A percentile compares a stretch with the other conserved stretches of the same genome.
phyloP scores from a whole-genome alignment of 1,140 invertebrate genomes.

The Asbolus verrucosus region DNA sequence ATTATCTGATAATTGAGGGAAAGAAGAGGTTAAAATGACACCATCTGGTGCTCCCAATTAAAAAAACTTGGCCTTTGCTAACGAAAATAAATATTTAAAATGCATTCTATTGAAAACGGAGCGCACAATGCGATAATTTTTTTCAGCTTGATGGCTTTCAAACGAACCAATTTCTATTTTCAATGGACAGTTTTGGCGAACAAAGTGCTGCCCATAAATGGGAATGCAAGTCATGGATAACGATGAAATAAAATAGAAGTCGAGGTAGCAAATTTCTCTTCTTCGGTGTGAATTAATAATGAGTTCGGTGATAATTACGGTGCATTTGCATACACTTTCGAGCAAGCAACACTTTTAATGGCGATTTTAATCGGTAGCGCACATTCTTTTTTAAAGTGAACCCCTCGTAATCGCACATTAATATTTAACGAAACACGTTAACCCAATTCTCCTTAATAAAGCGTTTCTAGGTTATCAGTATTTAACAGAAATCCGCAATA shows the following conservation, averaged over 20 bases:
- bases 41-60: too few species aligned
- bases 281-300: conserved; percentile 23
- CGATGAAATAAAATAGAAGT: conserved; percentile 26
- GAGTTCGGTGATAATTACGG: conserved; percentile 9
- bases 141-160: conserved; percentile 20
- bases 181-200: conserved; percentile 35
- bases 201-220: conserved; percentile 26
- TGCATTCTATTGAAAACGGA: background rate
- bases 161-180: conserved; percentile 39
- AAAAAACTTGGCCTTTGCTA: background rate
- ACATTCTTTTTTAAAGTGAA: too few species aligned
- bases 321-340: background rate
- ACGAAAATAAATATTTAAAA: conserved; percentile 23
- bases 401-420: background rate
- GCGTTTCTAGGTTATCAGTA: conserved; percentile 21
- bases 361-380: background rate
- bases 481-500: background rate
- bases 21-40: too few species aligned
- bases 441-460: background rate
- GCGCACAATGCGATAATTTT: conserved; percentile 17
- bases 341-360: background rate
- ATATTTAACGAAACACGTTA: background rate
- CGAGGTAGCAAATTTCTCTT: conserved; percentile 36
- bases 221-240: conserved; percentile 37
- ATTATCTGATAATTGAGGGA: too few species aligned